These are phyloP conservation scores for Anabacerthia variegaticeps DNA, from an alignment of 2,797 vertebrate species.

Conservation along the genomic window DNA sequence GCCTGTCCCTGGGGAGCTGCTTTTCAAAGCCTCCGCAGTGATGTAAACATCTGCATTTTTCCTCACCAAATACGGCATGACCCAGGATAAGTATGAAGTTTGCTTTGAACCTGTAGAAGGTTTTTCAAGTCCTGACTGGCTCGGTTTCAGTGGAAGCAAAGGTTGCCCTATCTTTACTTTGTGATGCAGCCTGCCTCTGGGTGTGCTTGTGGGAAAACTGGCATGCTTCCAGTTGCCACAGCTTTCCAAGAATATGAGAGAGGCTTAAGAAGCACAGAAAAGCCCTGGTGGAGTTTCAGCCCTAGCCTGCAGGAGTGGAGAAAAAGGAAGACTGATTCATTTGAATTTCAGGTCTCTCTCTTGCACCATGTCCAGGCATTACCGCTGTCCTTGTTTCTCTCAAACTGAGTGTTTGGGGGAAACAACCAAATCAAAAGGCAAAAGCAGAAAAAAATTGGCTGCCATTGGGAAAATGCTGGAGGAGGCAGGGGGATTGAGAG, in stretches of 20 bases:
- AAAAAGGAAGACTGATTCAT: background rate
- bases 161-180: background rate
- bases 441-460: background rate
- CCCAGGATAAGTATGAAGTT: accelerated
- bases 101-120: background rate
- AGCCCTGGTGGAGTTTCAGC: background rate
- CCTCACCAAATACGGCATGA: background rate
- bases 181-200: background rate
- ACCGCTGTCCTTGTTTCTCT: background rate
- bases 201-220: background rate
- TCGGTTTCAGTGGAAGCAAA: background rate
- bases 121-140: background rate
- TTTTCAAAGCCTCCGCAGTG: background rate
- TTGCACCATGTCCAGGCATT: accelerated
- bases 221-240: background rate
- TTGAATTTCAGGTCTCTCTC: background rate
- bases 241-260: background rate
- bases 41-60: background rate
- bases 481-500: background rate
- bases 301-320: background rate
- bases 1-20: background rate
- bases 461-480: background rate
- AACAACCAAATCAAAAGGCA: background rate
- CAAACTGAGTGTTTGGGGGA: background rate
- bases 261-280: background rate